These are phyloP conservation scores for Patella pellucida DNA, from an alignment of 2,888 invertebrate species.

Conservation along the genomic window DNA sequence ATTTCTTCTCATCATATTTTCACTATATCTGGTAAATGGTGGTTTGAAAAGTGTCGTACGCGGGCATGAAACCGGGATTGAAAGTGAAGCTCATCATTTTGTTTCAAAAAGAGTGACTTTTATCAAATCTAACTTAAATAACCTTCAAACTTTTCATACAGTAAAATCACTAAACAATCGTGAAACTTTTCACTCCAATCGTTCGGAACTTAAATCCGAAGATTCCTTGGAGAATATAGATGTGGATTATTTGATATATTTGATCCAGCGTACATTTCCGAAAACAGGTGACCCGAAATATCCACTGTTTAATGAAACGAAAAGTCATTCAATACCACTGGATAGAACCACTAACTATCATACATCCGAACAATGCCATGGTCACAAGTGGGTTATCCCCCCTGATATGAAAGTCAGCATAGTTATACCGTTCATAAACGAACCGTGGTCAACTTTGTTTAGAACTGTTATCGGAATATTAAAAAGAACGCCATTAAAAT, in stretches of 20 bases:
- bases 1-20: too few relatives aligned
- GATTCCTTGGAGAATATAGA: neutral
- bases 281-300: neutral
- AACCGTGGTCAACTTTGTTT: conserved; percentile 4
- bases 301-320: neutral
- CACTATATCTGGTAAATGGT: too few relatives aligned
- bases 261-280: neutral
- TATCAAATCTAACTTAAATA: too few relatives aligned
- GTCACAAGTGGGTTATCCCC: neutral
- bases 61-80: too few relatives aligned
- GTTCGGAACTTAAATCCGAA: too few relatives aligned
- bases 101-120: too few relatives aligned
- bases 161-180: too few relatives aligned
- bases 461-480: neutral
- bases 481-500: neutral
- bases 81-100: too few relatives aligned
- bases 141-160: too few relatives aligned
- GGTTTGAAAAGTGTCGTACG: too few relatives aligned
- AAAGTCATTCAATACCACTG: neutral
- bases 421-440: neutral
- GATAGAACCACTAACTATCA: neutral
- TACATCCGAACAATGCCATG: too few relatives aligned
- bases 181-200: too few relatives aligned
- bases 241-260: neutral
- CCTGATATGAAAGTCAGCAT: neutral